Evolutionary conservation across 53 echinoderm and acorn worm genomes (phyloP).

Genomic region (Stichopus horrens): DNA sequence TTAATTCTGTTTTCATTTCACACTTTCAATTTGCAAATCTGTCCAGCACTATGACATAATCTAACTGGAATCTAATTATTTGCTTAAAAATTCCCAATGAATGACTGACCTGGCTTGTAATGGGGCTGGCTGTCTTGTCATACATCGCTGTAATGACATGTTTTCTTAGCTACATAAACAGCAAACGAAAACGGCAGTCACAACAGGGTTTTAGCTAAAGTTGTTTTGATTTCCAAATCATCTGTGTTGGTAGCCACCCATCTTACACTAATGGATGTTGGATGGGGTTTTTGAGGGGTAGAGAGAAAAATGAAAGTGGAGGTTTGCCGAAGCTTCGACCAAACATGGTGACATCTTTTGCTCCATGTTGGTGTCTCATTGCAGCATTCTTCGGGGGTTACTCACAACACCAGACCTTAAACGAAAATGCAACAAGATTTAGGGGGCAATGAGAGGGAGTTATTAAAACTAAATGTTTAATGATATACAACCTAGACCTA

Average conservation of each 20-base stretch:
- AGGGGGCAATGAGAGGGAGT: neutral
- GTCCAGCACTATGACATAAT: neutral
- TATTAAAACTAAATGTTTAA: neutral
- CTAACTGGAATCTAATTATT: neutral
- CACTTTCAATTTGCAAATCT: neutral
- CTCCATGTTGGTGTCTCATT: neutral
- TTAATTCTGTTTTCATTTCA: neutral
- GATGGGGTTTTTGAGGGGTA: too few relatives aligned
- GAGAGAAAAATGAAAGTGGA: too few relatives aligned
- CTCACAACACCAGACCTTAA: neutral
- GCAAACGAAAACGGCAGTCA: neutral
- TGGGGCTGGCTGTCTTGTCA: neutral
- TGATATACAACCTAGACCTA: neutral
- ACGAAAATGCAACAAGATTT: neutral
- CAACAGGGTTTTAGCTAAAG: neutral
- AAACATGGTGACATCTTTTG: neutral
- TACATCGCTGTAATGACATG: neutral
- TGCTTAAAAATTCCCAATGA: neutral
- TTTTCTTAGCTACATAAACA: neutral
- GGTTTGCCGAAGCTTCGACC: neutral
- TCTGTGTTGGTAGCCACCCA: neutral
- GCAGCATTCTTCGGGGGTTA: neutral
- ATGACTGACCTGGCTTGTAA: neutral
- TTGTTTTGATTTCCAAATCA: conserved; percentile 26
- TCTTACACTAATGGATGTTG: neutral